Evolutionary conservation across 2,888 invertebrate genomes (phyloP).

Genomic region (Macropis europaea): DNA sequence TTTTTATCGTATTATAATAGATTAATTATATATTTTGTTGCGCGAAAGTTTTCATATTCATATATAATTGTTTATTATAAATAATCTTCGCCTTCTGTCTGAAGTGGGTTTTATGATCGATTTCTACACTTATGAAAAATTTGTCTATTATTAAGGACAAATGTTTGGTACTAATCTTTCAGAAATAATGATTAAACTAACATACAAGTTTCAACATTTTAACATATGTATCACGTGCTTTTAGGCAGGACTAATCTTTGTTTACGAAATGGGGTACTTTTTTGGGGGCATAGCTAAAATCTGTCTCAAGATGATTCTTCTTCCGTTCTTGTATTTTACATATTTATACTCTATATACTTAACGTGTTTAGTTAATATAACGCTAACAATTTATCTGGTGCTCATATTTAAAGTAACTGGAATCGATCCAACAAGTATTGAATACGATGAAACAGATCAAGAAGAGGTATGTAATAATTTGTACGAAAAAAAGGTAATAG

Average conservation of each 20-base stretch:
- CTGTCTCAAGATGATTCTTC: constrained; percentile 25
- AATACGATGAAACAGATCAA: not conserved
- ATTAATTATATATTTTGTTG: too few species aligned
- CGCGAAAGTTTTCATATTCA: too few species aligned
- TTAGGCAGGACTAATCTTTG: not conserved
- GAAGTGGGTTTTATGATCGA: too few species aligned
- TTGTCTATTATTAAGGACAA: too few species aligned
- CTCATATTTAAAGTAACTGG: constrained; percentile 15
- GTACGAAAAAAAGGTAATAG: not conserved
- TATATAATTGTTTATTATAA: too few species aligned
- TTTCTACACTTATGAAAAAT: too few species aligned
- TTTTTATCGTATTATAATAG: too few species aligned
- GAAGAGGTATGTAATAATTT: constrained; percentile 35
- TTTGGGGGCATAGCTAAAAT: constrained; percentile 29
- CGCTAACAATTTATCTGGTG: constrained; percentile 15
- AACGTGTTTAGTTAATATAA: constrained; percentile 8
- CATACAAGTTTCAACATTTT: not conserved
- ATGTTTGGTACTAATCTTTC: too few species aligned
- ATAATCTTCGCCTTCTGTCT: too few species aligned
- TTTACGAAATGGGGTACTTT: constrained; percentile 23
- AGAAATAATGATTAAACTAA: not conserved
- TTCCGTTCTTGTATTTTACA: constrained; percentile 32
- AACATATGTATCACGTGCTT: not conserved
- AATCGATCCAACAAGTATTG: not conserved
- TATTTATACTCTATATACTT: constrained; percentile 16